Evolutionary conservation across 2,888 invertebrate species (phyloP).

Genomic region (Branchipolynoe longqiensis): DNA sequence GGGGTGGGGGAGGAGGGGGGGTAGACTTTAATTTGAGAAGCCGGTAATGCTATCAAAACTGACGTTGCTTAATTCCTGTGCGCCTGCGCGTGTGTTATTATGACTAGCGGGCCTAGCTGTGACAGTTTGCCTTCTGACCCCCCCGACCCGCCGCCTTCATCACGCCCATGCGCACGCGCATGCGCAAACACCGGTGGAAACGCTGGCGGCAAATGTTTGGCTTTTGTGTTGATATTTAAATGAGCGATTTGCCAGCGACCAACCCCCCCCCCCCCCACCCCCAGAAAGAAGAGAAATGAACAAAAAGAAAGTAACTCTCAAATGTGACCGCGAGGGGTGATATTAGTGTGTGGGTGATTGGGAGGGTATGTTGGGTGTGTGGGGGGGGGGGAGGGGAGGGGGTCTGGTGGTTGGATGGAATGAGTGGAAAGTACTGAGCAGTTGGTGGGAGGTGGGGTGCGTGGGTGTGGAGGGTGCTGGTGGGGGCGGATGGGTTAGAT

Average conservation of each 20-base stretch:
- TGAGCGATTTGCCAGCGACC: conserved; percentile 52
- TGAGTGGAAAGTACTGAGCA: no score
- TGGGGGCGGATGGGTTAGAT: not conserved
- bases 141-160: not conserved
- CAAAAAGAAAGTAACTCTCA: conserved; percentile 9
- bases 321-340: not conserved
- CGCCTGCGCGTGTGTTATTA: conserved; percentile 4
- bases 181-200: no score
- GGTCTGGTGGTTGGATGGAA: no score
- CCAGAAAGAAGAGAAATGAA: no score
- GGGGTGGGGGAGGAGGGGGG: not conserved
- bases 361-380: no score
- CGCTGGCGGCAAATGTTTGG: conserved; percentile 10
- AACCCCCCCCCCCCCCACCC: no score
- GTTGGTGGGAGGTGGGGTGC: no score
- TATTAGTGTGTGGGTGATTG: no score
- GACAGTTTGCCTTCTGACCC: conserved; percentile 34
- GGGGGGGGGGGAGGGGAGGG: no score
- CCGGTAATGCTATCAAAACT: conserved; percentile 15
- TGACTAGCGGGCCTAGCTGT: not conserved
- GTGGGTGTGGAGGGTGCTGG: not conserved
- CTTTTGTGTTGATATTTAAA: conserved; percentile 51
- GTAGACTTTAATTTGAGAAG: conserved; percentile 1
- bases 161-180: not conserved
- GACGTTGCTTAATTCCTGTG: conserved; percentile 49